Conservation (phyloP, 2,888 invertebrate species). For the Ceraclea dissimilis region DNA sequence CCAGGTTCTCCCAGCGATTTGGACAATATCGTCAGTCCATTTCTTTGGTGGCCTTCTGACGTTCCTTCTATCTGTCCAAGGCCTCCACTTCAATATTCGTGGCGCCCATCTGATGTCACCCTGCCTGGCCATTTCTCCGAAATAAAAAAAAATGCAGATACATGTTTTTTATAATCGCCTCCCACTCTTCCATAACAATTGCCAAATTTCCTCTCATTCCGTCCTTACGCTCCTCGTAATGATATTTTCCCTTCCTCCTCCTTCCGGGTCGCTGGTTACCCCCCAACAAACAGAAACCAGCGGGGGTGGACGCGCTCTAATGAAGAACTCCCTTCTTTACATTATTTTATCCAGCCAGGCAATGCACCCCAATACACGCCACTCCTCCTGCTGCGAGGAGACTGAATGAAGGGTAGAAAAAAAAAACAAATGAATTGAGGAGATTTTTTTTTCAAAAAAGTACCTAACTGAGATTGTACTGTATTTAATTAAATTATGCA, state of each 20-base stretch:
- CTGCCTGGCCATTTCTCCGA: no score
- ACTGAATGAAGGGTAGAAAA: neutral
- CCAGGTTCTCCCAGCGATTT: no score
- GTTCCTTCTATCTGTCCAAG: no score
- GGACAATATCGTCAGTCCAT: no score
- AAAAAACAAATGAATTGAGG: conserved; percentile 11
- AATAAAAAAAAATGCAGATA: conserved; percentile 6
- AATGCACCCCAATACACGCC: conserved; percentile 1
- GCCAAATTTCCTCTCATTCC: conserved; percentile 15
- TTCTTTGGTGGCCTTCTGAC: no score
- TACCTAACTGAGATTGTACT: no score
- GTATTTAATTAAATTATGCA: no score
- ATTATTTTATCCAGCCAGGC: neutral
- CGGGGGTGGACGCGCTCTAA: conserved; percentile 15
- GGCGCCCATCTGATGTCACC: no score
- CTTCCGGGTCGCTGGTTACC: conserved; percentile 24
- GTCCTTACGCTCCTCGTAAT: neutral
- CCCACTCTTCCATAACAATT: neutral
- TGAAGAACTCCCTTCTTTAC: conserved; percentile 8
- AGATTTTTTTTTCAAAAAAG: no score
- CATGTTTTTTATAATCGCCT: neutral
- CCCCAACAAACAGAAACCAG: neutral
- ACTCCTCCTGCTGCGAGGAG: conserved; percentile 4
- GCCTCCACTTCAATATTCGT: no score
- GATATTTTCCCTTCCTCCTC: conserved; percentile 8